Evolutionary conservation across 2,888 invertebrate genomes (phyloP), one percentile per base, ranked within the genome.

Genomic region (Palloptera scutellata): DNA sequence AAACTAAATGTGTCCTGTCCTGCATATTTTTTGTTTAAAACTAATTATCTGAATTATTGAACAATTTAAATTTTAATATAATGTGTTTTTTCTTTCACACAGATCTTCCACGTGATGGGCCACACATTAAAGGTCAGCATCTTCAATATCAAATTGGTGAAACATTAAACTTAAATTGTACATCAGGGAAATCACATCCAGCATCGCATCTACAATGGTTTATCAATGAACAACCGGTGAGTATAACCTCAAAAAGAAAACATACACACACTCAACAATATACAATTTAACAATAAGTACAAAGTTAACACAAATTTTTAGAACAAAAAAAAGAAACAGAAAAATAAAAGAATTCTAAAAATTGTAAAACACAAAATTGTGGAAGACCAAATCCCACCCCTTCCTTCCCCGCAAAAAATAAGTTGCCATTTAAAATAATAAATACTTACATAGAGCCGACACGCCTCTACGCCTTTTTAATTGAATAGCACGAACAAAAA

Each of bases 191-290:
- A 80, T 92, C 92, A 69, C 91, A 90, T 83, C 92, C 92, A 42
- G 91, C 91, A 19, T 91, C 92, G 20, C 87, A 89, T 72, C 87
- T 92, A 40, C 90, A 91, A 80, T 92, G 92, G 92, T 91, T 91
- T 84, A 91, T 92, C 79, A 92, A 92, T 80, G 92, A 92, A 76
- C 89, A 91, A 83, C 88, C 90, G 89, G 92, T 91, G 86, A 82
- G 83, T 84, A 65, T 41, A 62, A 51, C 0, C 19, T 15, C 2
- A n/a, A n/a, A n/a, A n/a, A n/a, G n/a, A n/a, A n/a, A n/a, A n/a
- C n/a, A n/a, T n/a, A 30, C 6, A 30, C 30, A 30, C 30, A 30
- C 30, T 6, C 15, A n/a, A n/a, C 15, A 4, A 48, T 4, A 48
- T 48, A 15, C 51, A 6, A 48, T 48, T 48, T n/a, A 13, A 48